Base-by-base conservation (phyloP, 2,888 invertebrate species). In the Drosophila maculinotata region DNA sequence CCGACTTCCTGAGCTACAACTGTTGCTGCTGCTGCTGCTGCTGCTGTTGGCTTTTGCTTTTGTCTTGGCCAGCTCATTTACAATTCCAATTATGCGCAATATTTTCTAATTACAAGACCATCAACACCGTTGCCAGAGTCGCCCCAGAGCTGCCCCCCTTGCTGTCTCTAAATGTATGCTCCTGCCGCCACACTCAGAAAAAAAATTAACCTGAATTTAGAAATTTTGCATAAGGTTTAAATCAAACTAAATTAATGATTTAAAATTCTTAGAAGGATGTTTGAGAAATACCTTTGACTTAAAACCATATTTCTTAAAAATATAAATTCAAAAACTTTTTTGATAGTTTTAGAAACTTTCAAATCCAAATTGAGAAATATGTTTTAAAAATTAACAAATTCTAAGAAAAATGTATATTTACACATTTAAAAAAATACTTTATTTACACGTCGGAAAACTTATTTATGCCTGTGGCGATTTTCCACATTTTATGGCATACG, bases 91-190 rank as follows among this genome's bases (percentile, higher is more conserved):
- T 82, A 82, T 82, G 85, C 76, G 78, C 83, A 80, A 75, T 84
- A 84, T 85, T 87, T 83, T 83, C 87, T 88, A 89, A 88, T 88
- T 87, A 89, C 83, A 82, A 69, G 75, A 79, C 76, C 83, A 89
- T 89, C 77, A 75, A 67, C 88, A 74, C 74, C 66, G 69, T 54
- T 62, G 49, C 31, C 64, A 49, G 38, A 10, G 36, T 17, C 42
- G 38, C 48, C 26, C 6, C 31, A 49, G 28, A 12, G 31, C 14
- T 33, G 54, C 44, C 28, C 3, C 25, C 14, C 20, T 8, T 14
- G 10, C 25, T 28, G 26, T 3, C 10, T 17, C 9, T 30, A 3
- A 45, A 17, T 20, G 30, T 45, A 45, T 45, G n/a, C 41, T 54
- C 15, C 41, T 28, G n/a, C 17, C 2, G 6, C 9, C 1, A 7